phyloP scores from a whole-genome alignment of 2,113 vertebrate genomes.

The Oxyura jamaicensis region DNA sequence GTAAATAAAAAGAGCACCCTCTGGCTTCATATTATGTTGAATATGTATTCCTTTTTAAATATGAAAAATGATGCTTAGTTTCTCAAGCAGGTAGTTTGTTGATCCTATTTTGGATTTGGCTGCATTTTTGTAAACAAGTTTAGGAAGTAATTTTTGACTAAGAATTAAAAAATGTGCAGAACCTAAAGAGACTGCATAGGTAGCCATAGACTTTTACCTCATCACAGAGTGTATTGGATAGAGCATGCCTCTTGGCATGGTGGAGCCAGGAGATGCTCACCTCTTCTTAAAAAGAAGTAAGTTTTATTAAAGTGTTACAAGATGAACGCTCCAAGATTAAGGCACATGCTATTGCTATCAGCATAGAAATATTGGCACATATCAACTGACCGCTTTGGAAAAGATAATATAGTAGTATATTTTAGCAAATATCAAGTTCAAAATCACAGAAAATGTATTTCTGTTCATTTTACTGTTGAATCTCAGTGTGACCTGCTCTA shows the following conservation, averaged over 20 bases:
- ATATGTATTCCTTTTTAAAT: conserved; percentile 45
- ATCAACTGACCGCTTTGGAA: neutral
- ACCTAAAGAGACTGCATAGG: neutral
- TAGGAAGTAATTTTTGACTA: conserved; percentile 27
- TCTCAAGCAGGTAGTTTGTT: neutral
- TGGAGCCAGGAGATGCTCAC: neutral
- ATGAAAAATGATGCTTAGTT: conserved; percentile 6
- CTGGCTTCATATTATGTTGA: conserved; percentile 38
- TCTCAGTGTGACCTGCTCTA: neutral
- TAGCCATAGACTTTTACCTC: neutral
- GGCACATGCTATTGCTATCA: neutral
- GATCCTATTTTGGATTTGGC: neutral
- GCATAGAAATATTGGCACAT: neutral
- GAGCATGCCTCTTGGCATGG: neutral
- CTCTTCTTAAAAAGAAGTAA: neutral
- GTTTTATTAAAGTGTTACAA: neutral
- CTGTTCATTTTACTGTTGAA: neutral
- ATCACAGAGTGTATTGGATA: neutral
- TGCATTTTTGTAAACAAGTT: neutral
- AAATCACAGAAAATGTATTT: neutral
- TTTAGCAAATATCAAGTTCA: neutral
- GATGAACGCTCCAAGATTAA: neutral
- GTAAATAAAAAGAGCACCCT: conserved; percentile 46
- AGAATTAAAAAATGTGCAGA: neutral
- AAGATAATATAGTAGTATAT: neutral